Base-by-base conservation (phyloP, 2,113 vertebrate genomes). In the Oreochromis niloticus region DNA sequence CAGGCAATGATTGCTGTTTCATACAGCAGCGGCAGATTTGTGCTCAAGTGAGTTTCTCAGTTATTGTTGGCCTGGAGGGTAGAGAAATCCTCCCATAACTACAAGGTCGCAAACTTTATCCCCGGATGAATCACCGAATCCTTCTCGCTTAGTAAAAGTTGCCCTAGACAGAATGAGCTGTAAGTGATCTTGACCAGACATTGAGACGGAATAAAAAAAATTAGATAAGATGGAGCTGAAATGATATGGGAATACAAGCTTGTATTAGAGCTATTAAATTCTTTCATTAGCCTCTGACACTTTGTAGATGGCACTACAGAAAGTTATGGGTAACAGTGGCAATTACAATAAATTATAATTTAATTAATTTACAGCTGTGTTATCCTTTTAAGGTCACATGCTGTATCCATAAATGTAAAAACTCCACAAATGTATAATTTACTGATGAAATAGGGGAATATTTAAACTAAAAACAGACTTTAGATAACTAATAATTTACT, bases 71-170 rank as follows among this genome's bases (percentile, higher is more conserved):
- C 68, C 89, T 80, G 13, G 41, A 87, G 88, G 89, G 19, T 3
- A 73, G 66, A 90, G 34, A 88, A 87, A 92, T 88, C 75, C 66
- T 82, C 57, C 71, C 82, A 54, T 85, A 90, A 92, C 89, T 24
- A 79, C 88, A 91, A 92, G 88, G 88, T 93, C 91, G 85, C 80
- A 88, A 50, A 80, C 92, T 56, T 83, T 73, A 89, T 46, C 63
- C 89, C 46, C 78, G 57, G 24, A 88, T 91, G 91, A 88, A 84
- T 90, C 88, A 55, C 56, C 14, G 5, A 83, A 83, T 12, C n/a
- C 57, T 46, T 82, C 52, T 80, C 75, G 55, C 52, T 92, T 17
- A 48, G 48, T 52, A 52, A 84, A 55, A 87, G 84, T 52, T 59
- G 55, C 13, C 11, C 4, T 5, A 6, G 66, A 81, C 27, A 10